Evolutionary conservation across 2,797 vertebrate genomes (phyloP).

Genomic region (Hydrolagus colliei): DNA sequence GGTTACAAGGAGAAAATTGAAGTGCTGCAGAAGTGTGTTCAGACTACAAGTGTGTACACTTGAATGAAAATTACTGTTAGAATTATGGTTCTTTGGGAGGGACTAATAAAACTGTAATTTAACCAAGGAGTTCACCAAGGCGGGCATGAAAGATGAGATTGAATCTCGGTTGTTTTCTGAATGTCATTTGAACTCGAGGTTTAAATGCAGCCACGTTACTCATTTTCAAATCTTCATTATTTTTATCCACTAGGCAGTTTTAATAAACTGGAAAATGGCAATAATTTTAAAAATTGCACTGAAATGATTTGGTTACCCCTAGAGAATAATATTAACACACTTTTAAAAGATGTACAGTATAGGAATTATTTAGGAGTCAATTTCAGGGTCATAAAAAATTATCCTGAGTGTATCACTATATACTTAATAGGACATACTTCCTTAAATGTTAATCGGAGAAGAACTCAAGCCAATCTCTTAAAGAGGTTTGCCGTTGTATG

Average conservation of each 20-base stretch:
- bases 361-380: too few species aligned
- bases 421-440: too few species aligned
- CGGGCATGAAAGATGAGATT: neutral
- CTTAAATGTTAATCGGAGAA: too few species aligned
- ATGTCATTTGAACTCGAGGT: neutral
- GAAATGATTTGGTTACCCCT: too few species aligned
- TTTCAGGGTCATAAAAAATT: too few species aligned
- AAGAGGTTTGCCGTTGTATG: too few species aligned
- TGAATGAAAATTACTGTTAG: conserved; percentile 4
- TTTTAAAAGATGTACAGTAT: too few species aligned
- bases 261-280: too few species aligned
- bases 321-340: too few species aligned
- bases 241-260: neutral
- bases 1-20: conserved; percentile 2
- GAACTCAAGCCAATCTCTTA: too few species aligned
- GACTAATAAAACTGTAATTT: conserved; percentile 2
- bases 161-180: neutral
- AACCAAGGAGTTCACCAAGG: neutral
- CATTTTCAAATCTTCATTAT: neutral
- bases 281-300: too few species aligned
- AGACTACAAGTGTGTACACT: neutral
- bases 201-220: neutral
- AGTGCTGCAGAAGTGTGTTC: neutral
- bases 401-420: too few species aligned
- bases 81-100: neutral